Conservation (phyloP, 2,888 invertebrate genomes). For the Sinopyrophorus schimmeli region DNA sequence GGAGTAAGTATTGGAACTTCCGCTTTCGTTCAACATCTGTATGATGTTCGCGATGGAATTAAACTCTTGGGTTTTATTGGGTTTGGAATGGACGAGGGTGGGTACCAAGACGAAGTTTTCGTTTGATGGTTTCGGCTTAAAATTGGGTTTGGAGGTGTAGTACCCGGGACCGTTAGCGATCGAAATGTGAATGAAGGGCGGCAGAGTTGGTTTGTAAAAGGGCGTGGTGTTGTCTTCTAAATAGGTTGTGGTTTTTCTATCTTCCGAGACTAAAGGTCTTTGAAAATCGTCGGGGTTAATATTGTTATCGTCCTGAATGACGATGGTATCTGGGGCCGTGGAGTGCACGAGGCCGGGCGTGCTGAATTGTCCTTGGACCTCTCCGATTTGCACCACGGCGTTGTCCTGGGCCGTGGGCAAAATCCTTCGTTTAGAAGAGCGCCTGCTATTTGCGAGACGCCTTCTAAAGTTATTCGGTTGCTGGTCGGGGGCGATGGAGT, state of each 20-base stretch:
- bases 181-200: constrained; percentile 48
- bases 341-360: constrained; percentile 51
- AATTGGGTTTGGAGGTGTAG: constrained; percentile 52
- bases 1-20: constrained; percentile 13
- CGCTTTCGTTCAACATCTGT: constrained; percentile 63
- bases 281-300: constrained; percentile 50
- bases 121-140: constrained; percentile 59
- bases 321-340: constrained; percentile 63
- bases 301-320: constrained; percentile 61
- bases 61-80: constrained; percentile 56
- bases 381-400: constrained; percentile 47
- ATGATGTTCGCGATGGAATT: constrained; percentile 65
- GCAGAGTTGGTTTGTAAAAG: constrained; percentile 40
- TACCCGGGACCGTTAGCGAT: constrained; percentile 49
- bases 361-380: constrained; percentile 42
- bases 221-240: constrained; percentile 36
- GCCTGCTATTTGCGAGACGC: constrained; percentile 62
- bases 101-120: constrained; percentile 63
- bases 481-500: constrained; percentile 15
- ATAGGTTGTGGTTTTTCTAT: constrained; percentile 44
- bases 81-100: constrained; percentile 55
- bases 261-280: constrained; percentile 35
- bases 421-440: constrained; percentile 52
- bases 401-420: constrained; percentile 52
- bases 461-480: constrained; percentile 61